phyloP scores from a whole-genome alignment of 2,888 invertebrate genomes.

The Galerucella nymphaeae region DNA sequence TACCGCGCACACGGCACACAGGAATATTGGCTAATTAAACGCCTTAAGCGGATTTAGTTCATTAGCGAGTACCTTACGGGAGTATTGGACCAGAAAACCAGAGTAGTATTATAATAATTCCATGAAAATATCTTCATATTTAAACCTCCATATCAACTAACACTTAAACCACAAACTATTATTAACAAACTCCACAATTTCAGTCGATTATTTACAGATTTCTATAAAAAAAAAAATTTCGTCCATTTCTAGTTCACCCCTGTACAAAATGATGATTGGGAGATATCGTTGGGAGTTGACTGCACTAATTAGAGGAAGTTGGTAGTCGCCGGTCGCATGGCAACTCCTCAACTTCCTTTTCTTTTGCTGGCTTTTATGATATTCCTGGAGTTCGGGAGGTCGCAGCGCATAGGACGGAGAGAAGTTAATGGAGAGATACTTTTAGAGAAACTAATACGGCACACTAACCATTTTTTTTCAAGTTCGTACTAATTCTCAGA shows the following conservation, averaged over 20 bases:
- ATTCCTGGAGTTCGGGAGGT: slow-evolving; percentile 5
- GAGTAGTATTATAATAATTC: neutral
- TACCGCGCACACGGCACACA: neutral
- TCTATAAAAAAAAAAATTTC: neutral
- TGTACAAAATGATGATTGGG: slow-evolving; percentile 5
- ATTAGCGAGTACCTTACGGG: slow-evolving; percentile 17
- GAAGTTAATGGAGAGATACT: neutral
- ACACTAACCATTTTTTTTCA: too few relatives aligned
- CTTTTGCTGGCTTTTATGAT: slow-evolving; percentile 11
- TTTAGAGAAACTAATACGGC: neutral
- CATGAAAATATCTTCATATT: neutral
- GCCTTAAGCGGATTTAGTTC: slow-evolving; percentile 32
- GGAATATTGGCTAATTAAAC: slow-evolving; percentile 24
- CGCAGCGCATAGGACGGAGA: neutral
- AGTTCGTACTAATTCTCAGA: too few relatives aligned
- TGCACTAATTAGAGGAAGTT: slow-evolving; percentile 42
- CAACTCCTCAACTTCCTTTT: slow-evolving; percentile 35
- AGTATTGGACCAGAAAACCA: neutral
- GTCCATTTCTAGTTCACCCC: neutral
- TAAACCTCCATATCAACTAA: neutral
- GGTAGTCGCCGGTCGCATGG: slow-evolving; percentile 38
- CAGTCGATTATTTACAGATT: too few relatives aligned
- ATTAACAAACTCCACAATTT: too few relatives aligned
- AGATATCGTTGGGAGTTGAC: slow-evolving; percentile 17
- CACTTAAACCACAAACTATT: too few relatives aligned